Evolutionary conservation across 2,888 invertebrate genomes (phyloP).

Genomic region (Morinoia aosen): DNA sequence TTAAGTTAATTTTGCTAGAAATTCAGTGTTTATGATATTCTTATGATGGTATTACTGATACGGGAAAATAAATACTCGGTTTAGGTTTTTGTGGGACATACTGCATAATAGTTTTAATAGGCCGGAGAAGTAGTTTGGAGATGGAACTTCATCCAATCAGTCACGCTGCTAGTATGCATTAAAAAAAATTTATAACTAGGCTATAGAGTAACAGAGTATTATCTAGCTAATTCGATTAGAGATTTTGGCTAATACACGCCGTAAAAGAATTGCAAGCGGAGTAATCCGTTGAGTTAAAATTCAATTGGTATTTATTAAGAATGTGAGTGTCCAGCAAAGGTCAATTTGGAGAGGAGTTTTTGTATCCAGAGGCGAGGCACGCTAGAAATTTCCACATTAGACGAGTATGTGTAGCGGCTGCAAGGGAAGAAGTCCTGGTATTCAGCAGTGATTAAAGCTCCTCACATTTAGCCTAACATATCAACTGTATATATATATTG

Average conservation of each 20-base stretch:
- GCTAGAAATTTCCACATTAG: slow-evolving; percentile 43
- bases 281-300: background rate
- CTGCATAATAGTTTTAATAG: too few relatives aligned
- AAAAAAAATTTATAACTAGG: background rate
- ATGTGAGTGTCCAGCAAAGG: slow-evolving; percentile 6
- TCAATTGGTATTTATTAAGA: background rate
- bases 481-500: slow-evolving; percentile 3
- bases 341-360: background rate
- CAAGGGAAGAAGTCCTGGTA: background rate
- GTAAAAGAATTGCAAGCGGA: background rate
- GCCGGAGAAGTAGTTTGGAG: too few relatives aligned
- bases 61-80: too few relatives aligned
- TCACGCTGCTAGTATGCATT: background rate
- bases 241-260: background rate
- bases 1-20: too few relatives aligned
- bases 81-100: too few relatives aligned
- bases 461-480: background rate
- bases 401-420: slow-evolving; percentile 22
- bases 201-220: background rate
- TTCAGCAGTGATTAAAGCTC: slow-evolving; percentile 6
- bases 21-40: too few relatives aligned
- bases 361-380: slow-evolving; percentile 12
- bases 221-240: background rate
- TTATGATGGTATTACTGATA: too few relatives aligned
- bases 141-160: too few relatives aligned